Conservation (phyloP, 1,140 invertebrate genomes). For the Carposina sasakii region DNA sequence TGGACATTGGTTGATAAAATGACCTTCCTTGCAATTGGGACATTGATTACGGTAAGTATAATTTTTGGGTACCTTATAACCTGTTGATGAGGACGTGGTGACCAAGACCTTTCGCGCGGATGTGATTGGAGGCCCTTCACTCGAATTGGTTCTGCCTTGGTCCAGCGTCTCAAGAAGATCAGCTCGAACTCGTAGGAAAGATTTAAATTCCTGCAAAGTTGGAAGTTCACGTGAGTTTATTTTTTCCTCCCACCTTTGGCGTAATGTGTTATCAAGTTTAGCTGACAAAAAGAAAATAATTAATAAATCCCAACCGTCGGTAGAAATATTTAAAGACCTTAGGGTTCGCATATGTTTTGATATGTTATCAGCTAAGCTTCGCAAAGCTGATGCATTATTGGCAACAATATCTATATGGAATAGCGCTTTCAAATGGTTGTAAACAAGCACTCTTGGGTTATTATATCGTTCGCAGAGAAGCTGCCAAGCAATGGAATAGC, state of each 20-base stretch:
- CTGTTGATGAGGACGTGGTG: neutral
- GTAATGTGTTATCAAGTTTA: neutral
- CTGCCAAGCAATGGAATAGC: neutral
- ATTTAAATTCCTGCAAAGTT: slow-evolving; percentile 1
- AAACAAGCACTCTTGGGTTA: neutral
- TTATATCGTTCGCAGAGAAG: neutral
- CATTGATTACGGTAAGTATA: slow-evolving; percentile 4
- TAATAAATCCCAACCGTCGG: neutral
- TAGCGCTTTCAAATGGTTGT: neutral
- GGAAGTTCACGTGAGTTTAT: neutral
- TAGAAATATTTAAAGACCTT: neutral
- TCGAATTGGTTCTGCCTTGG: neutral
- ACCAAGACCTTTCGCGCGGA: neutral
- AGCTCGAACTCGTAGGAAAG: neutral
- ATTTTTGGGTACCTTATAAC: neutral
- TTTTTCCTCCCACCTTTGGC: neutral
- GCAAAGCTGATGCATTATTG: neutral
- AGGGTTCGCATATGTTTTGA: slow-evolving; percentile 1
- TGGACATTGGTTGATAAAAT: neutral
- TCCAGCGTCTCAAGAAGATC: neutral
- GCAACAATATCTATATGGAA: neutral
- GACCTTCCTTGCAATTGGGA: neutral
- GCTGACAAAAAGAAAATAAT: neutral
- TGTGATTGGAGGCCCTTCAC: neutral
- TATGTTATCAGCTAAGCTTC: slow-evolving; percentile 2